phyloP scores from a whole-genome alignment of 2,797 vertebrate species.

The Enteromius trimaculatus region DNA sequence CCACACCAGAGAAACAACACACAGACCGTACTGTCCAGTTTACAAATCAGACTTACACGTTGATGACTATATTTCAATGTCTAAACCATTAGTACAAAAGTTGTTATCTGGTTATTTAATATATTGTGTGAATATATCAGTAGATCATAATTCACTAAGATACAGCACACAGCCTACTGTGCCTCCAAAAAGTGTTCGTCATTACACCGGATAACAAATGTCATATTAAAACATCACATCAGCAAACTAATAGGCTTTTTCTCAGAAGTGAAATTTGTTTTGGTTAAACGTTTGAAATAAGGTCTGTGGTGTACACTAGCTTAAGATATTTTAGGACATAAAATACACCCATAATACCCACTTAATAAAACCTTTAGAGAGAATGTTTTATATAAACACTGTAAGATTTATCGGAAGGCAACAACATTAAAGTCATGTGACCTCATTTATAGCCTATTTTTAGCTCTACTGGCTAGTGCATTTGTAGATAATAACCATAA shows the following conservation, averaged over 20 bases:
- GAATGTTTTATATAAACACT: not conserved
- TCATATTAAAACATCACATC: not conserved
- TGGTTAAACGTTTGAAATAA: not conserved
- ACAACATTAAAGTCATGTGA: not conserved
- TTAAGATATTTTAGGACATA: not conserved
- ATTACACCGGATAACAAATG: not conserved
- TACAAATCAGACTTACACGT: not conserved
- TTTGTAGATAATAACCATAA: not conserved
- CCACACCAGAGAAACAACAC: constrained; percentile 71
- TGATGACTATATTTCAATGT: not conserved
- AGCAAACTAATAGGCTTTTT: not conserved
- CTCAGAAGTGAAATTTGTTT: not conserved
- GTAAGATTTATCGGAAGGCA: not conserved
- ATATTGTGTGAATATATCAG: not conserved
- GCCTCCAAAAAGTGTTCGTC: not conserved
- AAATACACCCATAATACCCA: not conserved
- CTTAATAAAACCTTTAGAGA: not conserved
- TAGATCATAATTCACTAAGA: not conserved
- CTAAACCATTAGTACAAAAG: not conserved
- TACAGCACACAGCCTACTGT: not conserved
- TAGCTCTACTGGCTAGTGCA: not conserved
- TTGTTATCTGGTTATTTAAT: not conserved
- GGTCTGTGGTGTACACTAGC: not conserved
- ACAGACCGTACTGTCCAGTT: constrained; percentile 67
- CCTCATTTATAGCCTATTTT: not conserved